Percentiles rank a stretch among this genome's conserved stretches.
Conservation (phyloP, 2,888 invertebrate species). For the Melikaiella ostensackeni region DNA sequence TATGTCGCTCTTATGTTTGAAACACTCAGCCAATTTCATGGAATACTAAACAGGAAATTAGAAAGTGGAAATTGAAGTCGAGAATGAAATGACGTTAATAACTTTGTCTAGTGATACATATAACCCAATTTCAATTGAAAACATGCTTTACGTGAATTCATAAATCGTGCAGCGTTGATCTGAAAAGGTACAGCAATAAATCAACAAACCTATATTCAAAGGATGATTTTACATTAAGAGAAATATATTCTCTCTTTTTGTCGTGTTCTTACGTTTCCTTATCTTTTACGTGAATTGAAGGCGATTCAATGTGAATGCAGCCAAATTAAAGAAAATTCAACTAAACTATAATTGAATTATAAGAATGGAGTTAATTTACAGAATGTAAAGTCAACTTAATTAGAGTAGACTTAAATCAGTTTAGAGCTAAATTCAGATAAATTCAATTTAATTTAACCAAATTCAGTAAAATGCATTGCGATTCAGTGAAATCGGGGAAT, state of each 20-base stretch:
- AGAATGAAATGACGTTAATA: conserved; percentile 16
- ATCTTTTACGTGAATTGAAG: neutral
- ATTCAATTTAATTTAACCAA: no score
- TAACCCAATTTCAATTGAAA: conserved; percentile 16
- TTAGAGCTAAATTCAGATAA: no score
- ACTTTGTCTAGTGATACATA: neutral
- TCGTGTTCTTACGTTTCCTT: neutral
- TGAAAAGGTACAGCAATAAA: neutral
- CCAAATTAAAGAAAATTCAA: no score
- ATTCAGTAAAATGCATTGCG: no score
- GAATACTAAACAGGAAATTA: conserved; percentile 33
- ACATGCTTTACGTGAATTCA: conserved; percentile 8
- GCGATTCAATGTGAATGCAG: no score
- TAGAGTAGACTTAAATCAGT: no score
- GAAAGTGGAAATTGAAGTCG: conserved; percentile 22
- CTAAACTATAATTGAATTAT: no score
- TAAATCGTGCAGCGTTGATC: neutral
- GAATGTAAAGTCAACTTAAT: no score
- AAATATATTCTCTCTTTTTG: neutral
- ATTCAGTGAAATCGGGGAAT: no score
- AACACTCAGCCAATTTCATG: neutral
- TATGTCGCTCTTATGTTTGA: no score
- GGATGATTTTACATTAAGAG: no score
- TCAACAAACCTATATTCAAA: neutral
- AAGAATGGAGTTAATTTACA: no score